Evolutionary conservation across 2,113 vertebrate genomes (phyloP), one percentile per base, ranked within the genome.

Genomic region (Zeus faber): DNA sequence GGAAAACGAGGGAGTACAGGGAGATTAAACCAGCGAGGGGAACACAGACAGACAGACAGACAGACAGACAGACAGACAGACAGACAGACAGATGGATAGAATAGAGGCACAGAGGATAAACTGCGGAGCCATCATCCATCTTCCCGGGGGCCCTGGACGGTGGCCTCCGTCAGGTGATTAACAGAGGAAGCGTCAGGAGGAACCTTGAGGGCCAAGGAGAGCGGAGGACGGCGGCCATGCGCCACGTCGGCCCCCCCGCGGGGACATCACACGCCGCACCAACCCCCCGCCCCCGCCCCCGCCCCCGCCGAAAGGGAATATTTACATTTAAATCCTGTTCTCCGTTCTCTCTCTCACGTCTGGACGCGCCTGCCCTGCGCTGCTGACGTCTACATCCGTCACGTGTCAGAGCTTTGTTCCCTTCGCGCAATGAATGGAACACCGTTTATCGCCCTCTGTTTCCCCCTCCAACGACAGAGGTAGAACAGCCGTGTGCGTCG

Each of bases 241-340:
- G 13, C 14, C 29, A 24, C 11, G 16, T 53, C 2, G 2, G 9
- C 10, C 18, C 27, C 3, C 10, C 18, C 27, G 3, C 49, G 22
- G 13, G 49, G 49, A 11, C 49, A 35, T 33, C 5, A 33, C 18
- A 5, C 27, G n/a, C n/a, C n/a, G n/a, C n/a, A n/a, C n/a, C n/a
- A n/a, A 35, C 49, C 6, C 39, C 20, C 7, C 17, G 9, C 6
- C 41, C 8, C 7, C 41, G 5, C 20, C 8, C 41, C 18, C 41
- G n/a, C n/a, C 11, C 41, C 18, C 10, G 18, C 5, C 17, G 13
- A 44, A 20, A 2, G 20, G 18, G 3, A 20, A 8, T n/a, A 16
- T 65, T 47, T 49, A 13, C 41, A 59, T 58, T 45, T 51, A 7
- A n/a, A 58, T 46, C 53, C 8, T 31, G 16, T 16, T 17, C 40